phyloP scores from a whole-genome alignment of 2,113 vertebrate species.

The Acanthisitta chloris region DNA sequence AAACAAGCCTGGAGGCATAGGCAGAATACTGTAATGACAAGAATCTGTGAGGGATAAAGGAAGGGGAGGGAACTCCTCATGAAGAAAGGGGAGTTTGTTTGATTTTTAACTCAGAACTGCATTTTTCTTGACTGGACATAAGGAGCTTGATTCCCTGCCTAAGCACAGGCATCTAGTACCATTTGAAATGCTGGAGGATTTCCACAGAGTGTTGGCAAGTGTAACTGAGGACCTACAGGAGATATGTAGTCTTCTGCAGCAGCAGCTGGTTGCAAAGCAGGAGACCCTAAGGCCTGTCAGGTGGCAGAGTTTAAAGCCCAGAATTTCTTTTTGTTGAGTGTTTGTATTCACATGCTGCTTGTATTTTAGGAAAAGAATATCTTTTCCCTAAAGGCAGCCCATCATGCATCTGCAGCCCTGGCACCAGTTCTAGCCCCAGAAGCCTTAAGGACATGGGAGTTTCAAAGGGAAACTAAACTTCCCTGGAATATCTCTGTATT shows the following conservation, averaged over 20 bases:
- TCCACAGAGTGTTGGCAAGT: background rate
- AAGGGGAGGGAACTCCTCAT: background rate
- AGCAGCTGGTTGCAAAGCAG: conserved; percentile 15
- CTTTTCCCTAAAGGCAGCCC: background rate
- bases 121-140: background rate
- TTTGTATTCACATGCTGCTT: background rate
- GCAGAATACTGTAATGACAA: background rate
- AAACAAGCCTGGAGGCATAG: background rate
- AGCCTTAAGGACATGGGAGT: background rate
- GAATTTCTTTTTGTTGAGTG: background rate
- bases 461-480: background rate
- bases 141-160: background rate
- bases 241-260: background rate
- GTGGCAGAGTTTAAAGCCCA: background rate
- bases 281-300: background rate
- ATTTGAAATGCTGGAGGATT: background rate
- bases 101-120: background rate
- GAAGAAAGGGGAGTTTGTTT: background rate
- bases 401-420: background rate
- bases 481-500: background rate
- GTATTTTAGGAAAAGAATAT: background rate
- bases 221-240: background rate
- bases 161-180: background rate
- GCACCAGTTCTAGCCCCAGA: background rate
- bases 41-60: background rate